Evolutionary conservation across 2,113 vertebrate genomes (phyloP).

Genomic region (Arvicanthis niloticus): DNA sequence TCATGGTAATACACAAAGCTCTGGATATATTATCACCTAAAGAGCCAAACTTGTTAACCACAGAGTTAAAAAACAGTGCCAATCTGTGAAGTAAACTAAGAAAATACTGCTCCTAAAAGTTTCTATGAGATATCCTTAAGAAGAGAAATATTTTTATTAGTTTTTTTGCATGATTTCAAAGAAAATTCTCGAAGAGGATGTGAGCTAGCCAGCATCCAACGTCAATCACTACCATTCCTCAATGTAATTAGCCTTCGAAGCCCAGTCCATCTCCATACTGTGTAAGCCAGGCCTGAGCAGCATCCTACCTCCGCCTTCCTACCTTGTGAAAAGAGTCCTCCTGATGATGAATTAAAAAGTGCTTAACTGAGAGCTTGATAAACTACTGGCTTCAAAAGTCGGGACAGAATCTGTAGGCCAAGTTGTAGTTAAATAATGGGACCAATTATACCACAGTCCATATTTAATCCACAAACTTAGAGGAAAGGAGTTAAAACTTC

Average conservation of each 20-base stretch:
- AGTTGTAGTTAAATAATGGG: conserved; percentile 57
- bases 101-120: conserved; percentile 42
- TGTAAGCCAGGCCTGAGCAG: conserved; percentile 71
- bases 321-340: conserved; percentile 74
- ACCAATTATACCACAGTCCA: conserved; percentile 44
- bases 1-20: conserved; percentile 51
- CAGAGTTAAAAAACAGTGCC: conserved; percentile 42
- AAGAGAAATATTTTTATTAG: neutral
- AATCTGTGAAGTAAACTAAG: conserved; percentile 50
- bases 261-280: conserved; percentile 64
- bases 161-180: conserved; percentile 62
- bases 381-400: neutral
- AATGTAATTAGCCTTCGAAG: conserved; percentile 77
- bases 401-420: conserved; percentile 37
- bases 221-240: conserved; percentile 38
- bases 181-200: conserved; percentile 59
- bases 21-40: conserved; percentile 22
- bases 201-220: conserved; percentile 66
- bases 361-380: conserved; percentile 11
- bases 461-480: conserved; percentile 57
- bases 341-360: conserved; percentile 28
- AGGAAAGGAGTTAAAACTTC: conserved; percentile 58
- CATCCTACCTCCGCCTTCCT: conserved; percentile 69
- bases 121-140: conserved; percentile 27
- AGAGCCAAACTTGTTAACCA: neutral